Evolutionary conservation across 2,113 vertebrate species (phyloP).

Genomic region (Cochlearius cochlearius): DNA sequence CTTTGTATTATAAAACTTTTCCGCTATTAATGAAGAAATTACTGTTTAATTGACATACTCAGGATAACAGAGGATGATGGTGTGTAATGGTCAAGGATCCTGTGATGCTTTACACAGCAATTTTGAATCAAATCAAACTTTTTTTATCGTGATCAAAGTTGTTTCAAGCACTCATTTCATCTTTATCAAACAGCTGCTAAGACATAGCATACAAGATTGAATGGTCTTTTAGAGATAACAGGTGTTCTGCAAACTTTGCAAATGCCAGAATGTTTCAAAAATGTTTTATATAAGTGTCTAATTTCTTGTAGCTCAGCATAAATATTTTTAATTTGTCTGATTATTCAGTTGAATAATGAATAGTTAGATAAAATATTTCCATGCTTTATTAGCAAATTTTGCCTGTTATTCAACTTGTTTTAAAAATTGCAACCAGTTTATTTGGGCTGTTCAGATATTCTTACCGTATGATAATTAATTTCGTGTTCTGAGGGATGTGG

Average conservation of each 20-base stretch:
- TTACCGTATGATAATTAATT: conserved; percentile 41
- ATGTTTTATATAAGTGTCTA: conserved; percentile 31
- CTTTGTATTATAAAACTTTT: conserved; percentile 92
- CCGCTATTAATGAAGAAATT: conserved; percentile 86
- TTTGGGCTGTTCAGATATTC: conserved; percentile 47
- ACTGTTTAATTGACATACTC: conserved; percentile 93
- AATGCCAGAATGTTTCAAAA: conserved; percentile 59
- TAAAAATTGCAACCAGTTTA: conserved; percentile 40
- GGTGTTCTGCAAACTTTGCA: conserved; percentile 30
- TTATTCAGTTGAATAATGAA: conserved; percentile 61
- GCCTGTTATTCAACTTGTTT: conserved; percentile 40
- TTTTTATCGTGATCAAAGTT: conserved; percentile 58
- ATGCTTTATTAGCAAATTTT: conserved; percentile 62
- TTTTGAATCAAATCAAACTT: conserved; percentile 70
- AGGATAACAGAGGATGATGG: conserved; percentile 90
- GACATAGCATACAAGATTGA: conserved; percentile 41
- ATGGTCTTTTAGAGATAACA: conserved; percentile 13
- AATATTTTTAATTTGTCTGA: conserved; percentile 54
- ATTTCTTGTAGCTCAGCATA: conserved; percentile 47
- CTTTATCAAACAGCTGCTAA: conserved; percentile 66
- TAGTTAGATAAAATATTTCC: conserved; percentile 46
- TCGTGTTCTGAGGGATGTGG: conserved; percentile 45
- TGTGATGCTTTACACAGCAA: conserved; percentile 75
- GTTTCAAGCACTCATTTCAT: conserved; percentile 61
- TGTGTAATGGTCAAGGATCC: conserved; percentile 78